A percentile compares a stretch with the other conserved stretches of the same genome.
Evolutionary conservation across 2,888 invertebrate species (phyloP).

Genomic region (Polia nebulosa): DNA sequence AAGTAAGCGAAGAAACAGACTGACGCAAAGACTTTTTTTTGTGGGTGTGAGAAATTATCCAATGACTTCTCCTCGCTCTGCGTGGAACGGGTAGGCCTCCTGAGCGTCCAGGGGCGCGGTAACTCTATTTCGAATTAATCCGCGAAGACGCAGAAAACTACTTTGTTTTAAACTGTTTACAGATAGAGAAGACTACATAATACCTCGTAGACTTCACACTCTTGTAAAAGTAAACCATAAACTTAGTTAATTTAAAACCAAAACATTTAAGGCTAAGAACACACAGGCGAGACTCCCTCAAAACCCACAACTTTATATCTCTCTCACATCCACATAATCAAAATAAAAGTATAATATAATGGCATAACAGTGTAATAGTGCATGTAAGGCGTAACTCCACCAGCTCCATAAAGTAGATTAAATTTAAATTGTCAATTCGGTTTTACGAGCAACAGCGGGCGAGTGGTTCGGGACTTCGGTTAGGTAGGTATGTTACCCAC

Average conservation of each 20-base stretch:
- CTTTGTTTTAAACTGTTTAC: too few species aligned
- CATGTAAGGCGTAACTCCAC: constrained; percentile 76
- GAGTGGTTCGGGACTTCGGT: constrained; percentile 67
- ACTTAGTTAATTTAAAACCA: neutral
- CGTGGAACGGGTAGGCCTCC: too few species aligned
- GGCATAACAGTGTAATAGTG: constrained; percentile 78
- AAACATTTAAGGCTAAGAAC: constrained; percentile 21
- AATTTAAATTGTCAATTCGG: constrained; percentile 89
- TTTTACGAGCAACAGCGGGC: constrained; percentile 81
- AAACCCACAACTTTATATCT: constrained; percentile 25
- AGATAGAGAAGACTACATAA: too few species aligned
- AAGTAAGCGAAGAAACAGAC: too few species aligned
- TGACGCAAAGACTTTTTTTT: too few species aligned
- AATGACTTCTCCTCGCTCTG: too few species aligned
- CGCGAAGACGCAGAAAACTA: too few species aligned
- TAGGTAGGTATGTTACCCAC: constrained; percentile 60
- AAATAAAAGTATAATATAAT: constrained; percentile 74
- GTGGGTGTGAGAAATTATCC: too few species aligned
- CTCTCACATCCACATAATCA: constrained; percentile 65
- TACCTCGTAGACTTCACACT: too few species aligned
- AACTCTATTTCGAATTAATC: too few species aligned
- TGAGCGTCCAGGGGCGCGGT: too few species aligned
- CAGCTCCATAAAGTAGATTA: constrained; percentile 86
- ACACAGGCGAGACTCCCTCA: constrained; percentile 18
- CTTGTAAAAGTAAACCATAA: neutral